A percentile compares a stretch with the other conserved stretches of the same genome.
phyloP scores from a whole-genome alignment of 2,888 invertebrate species.

The Chromoteleia sp. region DNA sequence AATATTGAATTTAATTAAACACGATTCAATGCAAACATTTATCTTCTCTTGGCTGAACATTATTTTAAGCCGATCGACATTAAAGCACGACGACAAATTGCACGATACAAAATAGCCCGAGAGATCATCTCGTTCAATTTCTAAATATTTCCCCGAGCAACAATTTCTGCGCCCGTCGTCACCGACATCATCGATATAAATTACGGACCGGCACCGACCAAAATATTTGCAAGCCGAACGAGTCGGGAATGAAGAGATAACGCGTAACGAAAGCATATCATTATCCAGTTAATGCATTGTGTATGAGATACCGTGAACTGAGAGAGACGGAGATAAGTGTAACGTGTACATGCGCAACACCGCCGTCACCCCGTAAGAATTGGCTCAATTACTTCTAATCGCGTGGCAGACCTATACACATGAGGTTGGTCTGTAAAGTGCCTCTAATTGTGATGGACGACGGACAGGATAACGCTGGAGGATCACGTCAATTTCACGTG shows the following conservation, averaged over 20 bases:
- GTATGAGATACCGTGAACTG: slow-evolving; percentile 38
- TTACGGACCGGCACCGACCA: neutral
- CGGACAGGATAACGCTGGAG: slow-evolving; percentile 77
- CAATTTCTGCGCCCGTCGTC: neutral
- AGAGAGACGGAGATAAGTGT: neutral
- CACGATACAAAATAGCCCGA: neutral
- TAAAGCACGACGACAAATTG: neutral
- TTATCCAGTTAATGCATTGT: slow-evolving; percentile 57
- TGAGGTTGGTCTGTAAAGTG: slow-evolving; percentile 80
- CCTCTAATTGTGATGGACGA: slow-evolving; percentile 80
- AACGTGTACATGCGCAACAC: slow-evolving; percentile 10
- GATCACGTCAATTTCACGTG: slow-evolving; percentile 81
- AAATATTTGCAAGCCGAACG: slow-evolving; percentile 29
- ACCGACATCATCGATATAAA: neutral
- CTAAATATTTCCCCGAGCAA: neutral
- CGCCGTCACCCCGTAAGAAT: slow-evolving; percentile 77
- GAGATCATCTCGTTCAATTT: neutral
- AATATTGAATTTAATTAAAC: neutral
- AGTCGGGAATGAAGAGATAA: slow-evolving; percentile 37
- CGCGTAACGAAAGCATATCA: slow-evolving; percentile 49
- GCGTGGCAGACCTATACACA: slow-evolving; percentile 71
- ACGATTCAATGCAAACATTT: neutral
- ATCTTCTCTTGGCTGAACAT: neutral
- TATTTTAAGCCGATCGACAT: neutral
- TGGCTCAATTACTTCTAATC: slow-evolving; percentile 83